Base-by-base conservation (phyloP, 2,113 vertebrate genomes). In the Gulo gulo region DNA sequence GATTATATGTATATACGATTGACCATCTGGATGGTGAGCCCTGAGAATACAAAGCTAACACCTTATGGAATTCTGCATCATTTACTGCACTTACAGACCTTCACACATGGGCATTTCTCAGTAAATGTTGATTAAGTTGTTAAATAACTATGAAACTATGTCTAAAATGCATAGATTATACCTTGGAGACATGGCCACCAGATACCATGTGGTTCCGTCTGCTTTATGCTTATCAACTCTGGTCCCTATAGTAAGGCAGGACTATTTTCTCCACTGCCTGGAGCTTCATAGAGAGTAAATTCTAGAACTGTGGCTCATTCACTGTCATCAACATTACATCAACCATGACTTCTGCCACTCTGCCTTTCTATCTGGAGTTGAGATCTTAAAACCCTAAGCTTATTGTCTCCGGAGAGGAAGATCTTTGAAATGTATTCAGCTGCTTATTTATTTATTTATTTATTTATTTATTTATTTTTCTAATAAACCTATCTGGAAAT, bases 261-360 rank as follows among this genome's bases (percentile, higher is more conserved):
- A 7, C 24, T 79, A 1, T 36, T 82, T 79, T 76, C 14, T 69
- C 11, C 24, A 29, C 52, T 59, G 16, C 21, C 71, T 89, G 2
- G 47, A 31, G 15, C n/a, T 91, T 87, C 36, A 50, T 20, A 36
- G 39, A 13, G 23, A 52, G 67, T 26, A n/a, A 88, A 26, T 94
- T 88, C 90, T 86, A 59, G 79, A 93, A 42, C 24, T 0, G 1
- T 63, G 16, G 21, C 55, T 79, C 78, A 26, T 14, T 24, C 23
- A 31, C 1, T 0, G 29, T 4, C 55, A 34, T 52, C 10, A 0
- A 0, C 2, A 7, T 36, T 81, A 52, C 11, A 21, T 1, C 21
- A 18, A 18, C 42, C 36, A 24, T 36, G 3, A 13, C 18, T 12
- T 80, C 57, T 13, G 9, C 69, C 1, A 16, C 36, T 74, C 42